Conservation (phyloP, 2,888 invertebrate species). For the Priocnemis perturbator region DNA sequence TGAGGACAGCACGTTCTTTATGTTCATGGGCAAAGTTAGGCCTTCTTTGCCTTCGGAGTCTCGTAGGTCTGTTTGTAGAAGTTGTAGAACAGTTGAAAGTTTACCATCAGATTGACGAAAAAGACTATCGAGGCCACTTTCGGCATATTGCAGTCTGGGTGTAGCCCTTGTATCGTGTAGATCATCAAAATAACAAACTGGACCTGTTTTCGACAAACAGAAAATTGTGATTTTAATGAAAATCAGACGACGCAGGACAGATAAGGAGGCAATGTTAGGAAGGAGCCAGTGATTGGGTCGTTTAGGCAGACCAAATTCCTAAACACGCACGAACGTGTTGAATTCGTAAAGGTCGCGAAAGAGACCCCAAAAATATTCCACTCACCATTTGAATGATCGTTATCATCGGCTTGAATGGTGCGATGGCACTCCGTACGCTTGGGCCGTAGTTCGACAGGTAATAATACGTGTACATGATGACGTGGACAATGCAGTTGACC, state of each 20-base stretch:
- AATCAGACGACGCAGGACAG: too few relatives aligned
- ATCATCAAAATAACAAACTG: constrained; percentile 20
- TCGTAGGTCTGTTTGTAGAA: constrained; percentile 80
- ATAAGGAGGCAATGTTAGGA: too few relatives aligned
- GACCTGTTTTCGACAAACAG: constrained; percentile 15
- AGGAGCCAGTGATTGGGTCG: too few relatives aligned
- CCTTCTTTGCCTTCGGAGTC: not conserved
- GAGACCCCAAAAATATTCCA: too few relatives aligned
- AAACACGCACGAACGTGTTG: too few relatives aligned
- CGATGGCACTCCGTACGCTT: not conserved
- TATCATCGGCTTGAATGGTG: constrained; percentile 77
- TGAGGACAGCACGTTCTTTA: too few relatives aligned
- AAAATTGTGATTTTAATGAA: too few relatives aligned
- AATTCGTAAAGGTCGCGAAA: too few relatives aligned
- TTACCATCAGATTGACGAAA: constrained; percentile 78
- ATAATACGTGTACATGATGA: constrained; percentile 86
- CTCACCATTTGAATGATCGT: constrained; percentile 82
- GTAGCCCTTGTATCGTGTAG: fast-evolving
- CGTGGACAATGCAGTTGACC: constrained; percentile 81
- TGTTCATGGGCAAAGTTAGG: too few relatives aligned
- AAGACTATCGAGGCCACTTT: constrained; percentile 60
- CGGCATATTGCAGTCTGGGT: constrained; percentile 8
- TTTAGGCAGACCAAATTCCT: too few relatives aligned
- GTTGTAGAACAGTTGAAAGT: constrained; percentile 83
- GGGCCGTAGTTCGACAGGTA: constrained; percentile 78